Evolutionary conservation across 2,888 invertebrate genomes (phyloP), one percentile per base, ranked within the genome.

Genomic region (Boloria selene): DNA sequence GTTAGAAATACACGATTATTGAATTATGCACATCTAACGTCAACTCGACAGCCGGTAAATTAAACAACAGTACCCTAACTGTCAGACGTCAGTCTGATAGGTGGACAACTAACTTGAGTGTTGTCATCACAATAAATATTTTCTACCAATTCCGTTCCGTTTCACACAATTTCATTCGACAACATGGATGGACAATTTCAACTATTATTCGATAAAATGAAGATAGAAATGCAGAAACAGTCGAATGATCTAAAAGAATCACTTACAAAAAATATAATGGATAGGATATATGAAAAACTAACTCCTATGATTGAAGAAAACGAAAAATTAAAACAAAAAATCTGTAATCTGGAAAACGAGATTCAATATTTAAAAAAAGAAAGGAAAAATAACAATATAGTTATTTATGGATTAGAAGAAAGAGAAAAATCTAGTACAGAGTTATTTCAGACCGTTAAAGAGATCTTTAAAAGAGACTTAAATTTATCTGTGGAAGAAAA

Each of bases 231-330:
- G 22, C 22, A 22, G 3, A 64, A 72, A 72, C 54, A 68, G 69
- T 7, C 71, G 73, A 56, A 72, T 74, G 70, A 22, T 22, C 22
- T 22, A 22, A 22, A 22, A 22, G 64, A 71, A 3, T 69, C 69
- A 53, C 54, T 73, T 6, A 71, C 73, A 22, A 72, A 70, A 16
- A 70, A 53, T 31, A 72, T 73, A 13, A 74, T 74, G 70, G 70
- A 70, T 1, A 70, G 59, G 22, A 72, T 76, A 63, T 70, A 75
- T 47, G 74, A 76, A 45, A 76, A 75, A 69, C 16, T 76, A 67
- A 52, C 14, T 0, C 73, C 74, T 65, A 64, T 75, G 0, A 55
- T 70, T 7, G 71, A 72, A 70, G 75, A 77, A 73, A 74, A 75
- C 53, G 67, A 71, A 69, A 70, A 64, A 3, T 18, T 77, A 54